Evolutionary conservation across 2,797 vertebrate species (phyloP).

Genomic region (Holocentrus rufus): DNA sequence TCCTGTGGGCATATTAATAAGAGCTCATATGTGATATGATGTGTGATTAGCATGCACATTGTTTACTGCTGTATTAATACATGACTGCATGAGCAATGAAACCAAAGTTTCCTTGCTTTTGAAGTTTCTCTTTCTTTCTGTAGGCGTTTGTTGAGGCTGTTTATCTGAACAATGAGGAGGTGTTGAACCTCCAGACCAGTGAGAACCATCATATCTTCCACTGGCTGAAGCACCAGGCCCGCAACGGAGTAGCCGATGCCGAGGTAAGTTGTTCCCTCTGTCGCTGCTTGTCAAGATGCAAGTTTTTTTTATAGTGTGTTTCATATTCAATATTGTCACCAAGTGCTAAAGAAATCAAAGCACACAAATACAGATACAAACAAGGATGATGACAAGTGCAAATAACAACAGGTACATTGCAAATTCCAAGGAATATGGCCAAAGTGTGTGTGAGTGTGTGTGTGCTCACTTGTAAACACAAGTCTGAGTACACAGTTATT

Average conservation of each 20-base stretch:
- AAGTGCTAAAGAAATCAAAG: no score
- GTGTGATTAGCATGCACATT: neutral
- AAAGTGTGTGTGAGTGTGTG: no score
- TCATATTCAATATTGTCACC: neutral
- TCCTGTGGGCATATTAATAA: constrained; percentile 10
- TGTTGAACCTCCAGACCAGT: constrained; percentile 79
- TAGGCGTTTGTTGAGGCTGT: constrained; percentile 83
- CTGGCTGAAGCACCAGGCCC: constrained; percentile 84
- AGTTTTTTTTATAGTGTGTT: neutral
- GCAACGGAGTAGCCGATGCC: constrained; percentile 80
- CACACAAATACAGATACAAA: neutral
- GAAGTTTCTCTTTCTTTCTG: neutral
- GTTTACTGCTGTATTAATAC: neutral
- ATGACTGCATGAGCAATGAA: no score
- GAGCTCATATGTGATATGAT: constrained; percentile 31
- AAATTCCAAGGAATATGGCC: no score
- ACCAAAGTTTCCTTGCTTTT: neutral
- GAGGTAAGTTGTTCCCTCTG: constrained; percentile 72
- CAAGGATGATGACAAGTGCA: neutral
- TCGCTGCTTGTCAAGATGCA: neutral
- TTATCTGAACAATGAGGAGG: constrained; percentile 80
- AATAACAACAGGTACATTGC: neutral
- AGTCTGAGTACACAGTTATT: no score
- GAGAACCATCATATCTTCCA: constrained; percentile 84
- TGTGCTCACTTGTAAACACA: no score